Evolutionary conservation across 2,113 vertebrate genomes (phyloP), one percentile per base, ranked within the genome.

Genomic region (Lipophrys pholis): DNA sequence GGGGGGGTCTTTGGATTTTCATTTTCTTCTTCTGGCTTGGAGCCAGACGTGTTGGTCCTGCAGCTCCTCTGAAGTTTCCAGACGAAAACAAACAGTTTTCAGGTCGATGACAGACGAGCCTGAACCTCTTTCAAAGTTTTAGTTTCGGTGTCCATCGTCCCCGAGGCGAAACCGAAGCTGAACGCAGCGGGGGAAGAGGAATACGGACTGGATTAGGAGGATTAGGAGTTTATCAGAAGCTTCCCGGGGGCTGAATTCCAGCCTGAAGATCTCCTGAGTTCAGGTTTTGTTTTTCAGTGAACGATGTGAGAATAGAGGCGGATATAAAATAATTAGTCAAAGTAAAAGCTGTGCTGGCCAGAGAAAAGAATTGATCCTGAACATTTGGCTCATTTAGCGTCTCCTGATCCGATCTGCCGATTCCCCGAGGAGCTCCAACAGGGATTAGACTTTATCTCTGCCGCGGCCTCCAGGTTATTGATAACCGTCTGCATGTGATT

Each of bases 331-430:
- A 67, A 66, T 66, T n/a, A n/a, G n/a, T n/a, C n/a, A n/a, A n/a
- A n/a, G n/a, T n/a, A n/a, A n/a, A n/a, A n/a, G n/a, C n/a, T n/a
- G n/a, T n/a, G n/a, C n/a, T n/a, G n/a, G n/a, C n/a, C n/a, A n/a
- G n/a, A 45, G 9, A 10, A n/a, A 36, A 65, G 0, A 55, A 76
- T 66, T 76, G 72, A 81, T 81, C 73, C 61, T 10, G 17, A 46
- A 57, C 55, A 55, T 70, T 76, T 71, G 11, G 45, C 66, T 71
- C 43, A 60, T 71, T 70, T 54, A 55, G 15, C 15, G 40, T 38
- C 53, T 54, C 9, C 54, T 21, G 65, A 74, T 74, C 58, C 61
- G 64, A 36, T 5, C 54, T 5, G 51, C 42, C 35, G 35, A 45
- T 43, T 69, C 71, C 49, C 67, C 5, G 3, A 50, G 67, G 66